Evolutionary conservation across 2,888 invertebrate species (phyloP).

Genomic region (Holacanthella duospinosa): DNA sequence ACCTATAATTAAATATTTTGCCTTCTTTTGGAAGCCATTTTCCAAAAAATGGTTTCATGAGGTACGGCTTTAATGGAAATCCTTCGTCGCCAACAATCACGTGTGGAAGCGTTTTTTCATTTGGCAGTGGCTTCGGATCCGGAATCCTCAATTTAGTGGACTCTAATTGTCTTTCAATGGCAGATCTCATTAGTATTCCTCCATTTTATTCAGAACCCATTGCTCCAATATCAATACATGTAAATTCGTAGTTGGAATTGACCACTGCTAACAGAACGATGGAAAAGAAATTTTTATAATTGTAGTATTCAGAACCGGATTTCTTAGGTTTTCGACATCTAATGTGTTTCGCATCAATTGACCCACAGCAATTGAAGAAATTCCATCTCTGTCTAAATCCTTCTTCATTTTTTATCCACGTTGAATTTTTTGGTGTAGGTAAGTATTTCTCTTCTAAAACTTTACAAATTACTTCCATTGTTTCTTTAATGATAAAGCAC

Average conservation of each 20-base stretch:
- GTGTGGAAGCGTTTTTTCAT: background rate
- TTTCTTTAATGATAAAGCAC: conserved; percentile 7
- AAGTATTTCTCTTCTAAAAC: conserved; percentile 3
- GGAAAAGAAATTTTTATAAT: conserved; percentile 18
- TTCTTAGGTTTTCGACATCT: background rate
- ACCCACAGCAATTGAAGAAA: conserved; percentile 16
- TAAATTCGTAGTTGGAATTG: conserved; percentile 15
- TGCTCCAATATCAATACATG: conserved; percentile 16
- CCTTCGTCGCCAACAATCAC: background rate
- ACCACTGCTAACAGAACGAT: conserved; percentile 14
- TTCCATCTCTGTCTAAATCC: conserved; percentile 14
- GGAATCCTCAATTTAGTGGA: background rate
- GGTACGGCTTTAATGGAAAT: conserved; percentile 3
- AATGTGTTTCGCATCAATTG: conserved; percentile 22
- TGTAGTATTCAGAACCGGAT: conserved; percentile 14
- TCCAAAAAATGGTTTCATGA: too few species aligned
- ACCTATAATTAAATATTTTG: too few species aligned
- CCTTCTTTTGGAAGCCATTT: too few species aligned
- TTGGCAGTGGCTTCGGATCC: background rate
- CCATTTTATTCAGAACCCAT: conserved; percentile 18
- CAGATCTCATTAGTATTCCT: conserved; percentile 14
- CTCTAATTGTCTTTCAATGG: background rate
- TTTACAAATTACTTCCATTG: background rate
- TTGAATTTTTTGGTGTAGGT: conserved; percentile 1
- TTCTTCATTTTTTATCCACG: conserved; percentile 6